Percentiles rank a stretch among this genome's conserved stretches.
Conservation (phyloP, 2,113 vertebrate genomes). For the Columbina picui region DNA sequence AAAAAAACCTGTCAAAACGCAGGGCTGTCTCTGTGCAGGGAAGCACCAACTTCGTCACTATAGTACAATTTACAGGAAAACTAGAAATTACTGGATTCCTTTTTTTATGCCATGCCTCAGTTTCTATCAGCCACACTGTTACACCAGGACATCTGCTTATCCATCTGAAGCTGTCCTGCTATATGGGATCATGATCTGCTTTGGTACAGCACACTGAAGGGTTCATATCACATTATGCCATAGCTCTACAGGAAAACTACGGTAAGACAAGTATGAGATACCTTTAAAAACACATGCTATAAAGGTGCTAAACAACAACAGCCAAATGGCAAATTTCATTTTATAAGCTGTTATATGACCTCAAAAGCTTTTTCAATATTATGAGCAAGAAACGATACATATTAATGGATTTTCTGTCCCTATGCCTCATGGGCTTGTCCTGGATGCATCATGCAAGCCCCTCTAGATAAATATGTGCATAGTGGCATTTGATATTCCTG, state of each 20-base stretch:
- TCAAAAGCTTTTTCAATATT: not conserved
- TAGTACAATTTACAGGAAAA: not conserved
- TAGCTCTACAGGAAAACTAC: not conserved
- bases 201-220: not conserved
- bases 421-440: not conserved
- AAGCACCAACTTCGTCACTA: not conserved
- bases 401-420: not conserved
- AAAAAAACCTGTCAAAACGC: not conserved
- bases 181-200: not conserved
- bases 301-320: not conserved
- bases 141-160: not conserved
- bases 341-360: not conserved
- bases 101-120: not conserved
- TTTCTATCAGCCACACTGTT: not conserved
- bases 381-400: not conserved
- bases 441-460: not conserved
- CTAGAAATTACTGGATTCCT: rapidly evolving
- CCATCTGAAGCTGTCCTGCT: not conserved
- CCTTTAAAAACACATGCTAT: not conserved
- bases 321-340: not conserved
- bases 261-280: not conserved
- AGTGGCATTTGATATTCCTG: not conserved
- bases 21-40: not conserved
- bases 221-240: not conserved
- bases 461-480: not conserved